Evolutionary conservation across 2,888 invertebrate species (phyloP), one percentile per base, ranked within the genome.

Genomic region (Lepidonotus clava): DNA sequence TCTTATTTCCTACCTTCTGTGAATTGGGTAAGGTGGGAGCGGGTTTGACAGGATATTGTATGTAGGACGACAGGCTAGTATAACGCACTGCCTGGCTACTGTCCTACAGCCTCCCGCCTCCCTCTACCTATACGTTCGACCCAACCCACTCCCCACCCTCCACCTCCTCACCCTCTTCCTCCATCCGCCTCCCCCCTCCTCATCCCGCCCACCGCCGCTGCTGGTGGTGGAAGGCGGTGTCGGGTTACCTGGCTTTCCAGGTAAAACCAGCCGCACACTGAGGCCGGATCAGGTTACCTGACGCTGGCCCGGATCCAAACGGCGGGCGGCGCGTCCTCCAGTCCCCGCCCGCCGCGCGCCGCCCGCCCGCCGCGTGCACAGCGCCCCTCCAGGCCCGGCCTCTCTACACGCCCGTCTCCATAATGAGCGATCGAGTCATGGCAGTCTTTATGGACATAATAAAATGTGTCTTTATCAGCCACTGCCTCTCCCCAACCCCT

Each of bases 251-350:
- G 46, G 46, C 46, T 80, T 80, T 80, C 80, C 80, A 80, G 80
- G 80, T 80, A 80, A 80, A 80, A 80, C 80, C 41, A 80, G 80
- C 41, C 80, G 80, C 80, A 80, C 80, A 51, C 80, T 80, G 80
- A 80, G 51, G 46, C 41, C 28, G 28, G 80, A 80, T 80, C 80
- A 32, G 80, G 46, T 80, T 80, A 46, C 80, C 41, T 46, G 46
- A 51, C 5, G 46, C 80, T 41, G 80, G 80, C 41, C 46, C n/a
- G 51, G 46, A 80, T 80, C 80, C 80, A 80, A 80, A 34, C 80
- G 1, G 28, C 46, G 24, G 80, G 28, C 61, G 28, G 61, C 61
- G 61, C 11, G 28, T 32, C 21, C 28, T 11, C 1, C 61, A 28
- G 8, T 6, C 46, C 8, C 46, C 46, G 18, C 46, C 46, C 46